A percentile compares a stretch with the other conserved stretches of the same genome.
phyloP scores from a whole-genome alignment of 2,113 vertebrate species.

The Carettochelys insculpta region DNA sequence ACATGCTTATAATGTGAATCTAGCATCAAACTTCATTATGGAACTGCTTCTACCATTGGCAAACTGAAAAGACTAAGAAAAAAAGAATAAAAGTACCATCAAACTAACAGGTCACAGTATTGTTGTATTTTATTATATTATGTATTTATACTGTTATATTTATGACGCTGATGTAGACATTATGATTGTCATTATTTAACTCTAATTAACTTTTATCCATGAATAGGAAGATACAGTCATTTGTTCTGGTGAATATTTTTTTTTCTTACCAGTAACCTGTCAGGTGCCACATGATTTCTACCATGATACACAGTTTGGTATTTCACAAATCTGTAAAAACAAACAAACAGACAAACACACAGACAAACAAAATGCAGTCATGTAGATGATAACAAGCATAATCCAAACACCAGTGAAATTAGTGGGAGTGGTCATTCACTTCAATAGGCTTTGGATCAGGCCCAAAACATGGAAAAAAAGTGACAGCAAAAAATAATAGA shows the following conservation, averaged over 20 bases:
- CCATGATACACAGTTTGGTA: not conserved
- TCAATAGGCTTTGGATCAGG: not conserved
- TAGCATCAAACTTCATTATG: not conserved
- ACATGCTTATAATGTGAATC: not conserved
- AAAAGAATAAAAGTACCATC: not conserved
- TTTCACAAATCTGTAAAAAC: not conserved
- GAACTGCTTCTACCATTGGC: not conserved
- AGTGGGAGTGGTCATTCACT: not conserved
- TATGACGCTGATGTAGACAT: not conserved
- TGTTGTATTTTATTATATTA: not conserved
- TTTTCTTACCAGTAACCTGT: constrained; percentile 34
- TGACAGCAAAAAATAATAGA: not conserved
- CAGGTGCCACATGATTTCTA: constrained; percentile 26
- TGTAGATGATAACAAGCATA: not conserved
- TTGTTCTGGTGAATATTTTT: not conserved
- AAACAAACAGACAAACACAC: not conserved
- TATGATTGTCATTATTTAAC: not conserved
- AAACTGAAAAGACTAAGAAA: not conserved
- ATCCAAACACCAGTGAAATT: not conserved
- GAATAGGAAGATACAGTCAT: not conserved
- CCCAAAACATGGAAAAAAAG: not conserved
- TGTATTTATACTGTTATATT: accelerated
- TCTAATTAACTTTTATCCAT: not conserved
- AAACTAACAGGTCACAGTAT: not conserved
- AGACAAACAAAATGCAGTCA: not conserved